Conservation (phyloP, 2,797 vertebrate genomes). For the Spheniscus humboldti region DNA sequence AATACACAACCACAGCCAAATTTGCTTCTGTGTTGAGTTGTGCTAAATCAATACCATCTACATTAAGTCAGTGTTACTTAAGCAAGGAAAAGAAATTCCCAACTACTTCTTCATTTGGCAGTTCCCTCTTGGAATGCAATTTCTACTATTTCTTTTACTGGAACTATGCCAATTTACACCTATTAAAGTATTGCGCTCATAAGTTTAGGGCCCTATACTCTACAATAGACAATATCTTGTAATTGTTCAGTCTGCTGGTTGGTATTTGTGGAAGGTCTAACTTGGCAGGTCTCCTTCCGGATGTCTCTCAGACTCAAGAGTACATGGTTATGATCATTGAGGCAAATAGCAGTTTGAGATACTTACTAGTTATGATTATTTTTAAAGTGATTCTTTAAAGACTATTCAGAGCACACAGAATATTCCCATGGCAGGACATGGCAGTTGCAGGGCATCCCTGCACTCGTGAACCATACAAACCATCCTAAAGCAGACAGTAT, state of each 20-base stretch:
- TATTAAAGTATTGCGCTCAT: not conserved
- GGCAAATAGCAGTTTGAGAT: not conserved
- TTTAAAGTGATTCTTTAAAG: not conserved
- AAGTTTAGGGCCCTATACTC: not conserved
- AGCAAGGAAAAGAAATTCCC: not conserved
- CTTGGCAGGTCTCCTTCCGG: not conserved
- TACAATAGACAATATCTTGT: not conserved
- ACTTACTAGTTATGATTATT: not conserved
- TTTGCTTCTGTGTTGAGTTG: not conserved
- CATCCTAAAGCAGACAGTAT: not conserved
- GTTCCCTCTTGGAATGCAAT: not conserved
- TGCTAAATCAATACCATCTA: not conserved
- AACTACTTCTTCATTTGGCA: not conserved
- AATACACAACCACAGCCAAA: not conserved
- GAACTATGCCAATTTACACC: not conserved
- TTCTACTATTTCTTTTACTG: not conserved
- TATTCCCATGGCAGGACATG: not conserved
- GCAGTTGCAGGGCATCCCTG: not conserved
- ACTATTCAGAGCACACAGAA: not conserved
- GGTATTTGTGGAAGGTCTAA: not conserved
- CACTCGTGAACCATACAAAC: not conserved
- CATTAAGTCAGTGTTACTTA: not conserved
- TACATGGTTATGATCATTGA: fast-evolving
- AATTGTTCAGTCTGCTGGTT: not conserved
- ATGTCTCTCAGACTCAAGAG: not conserved